A percentile compares a stretch with the other conserved stretches of the same genome.
Evolutionary conservation across 2,888 invertebrate species (phyloP).

Genomic region (Baronia brevicornis): DNA sequence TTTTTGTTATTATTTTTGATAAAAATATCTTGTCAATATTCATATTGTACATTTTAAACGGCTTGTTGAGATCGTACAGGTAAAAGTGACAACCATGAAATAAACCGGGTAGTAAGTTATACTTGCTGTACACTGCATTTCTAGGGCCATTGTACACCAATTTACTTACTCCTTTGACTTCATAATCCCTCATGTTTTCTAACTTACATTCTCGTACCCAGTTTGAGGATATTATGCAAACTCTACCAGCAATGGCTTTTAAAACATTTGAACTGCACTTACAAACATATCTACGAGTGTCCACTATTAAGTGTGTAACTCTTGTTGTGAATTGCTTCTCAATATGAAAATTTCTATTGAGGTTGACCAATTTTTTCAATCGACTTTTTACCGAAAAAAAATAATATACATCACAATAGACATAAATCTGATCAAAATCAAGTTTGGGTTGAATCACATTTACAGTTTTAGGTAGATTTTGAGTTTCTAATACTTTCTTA

Average conservation of each 20-base stretch:
- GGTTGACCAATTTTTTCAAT: conserved; percentile 41
- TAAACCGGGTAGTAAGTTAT: conserved; percentile 76
- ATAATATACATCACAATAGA: conserved; percentile 43
- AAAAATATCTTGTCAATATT: conserved; percentile 55
- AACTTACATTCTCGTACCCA: conserved; percentile 67
- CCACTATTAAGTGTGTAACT: conserved; percentile 78
- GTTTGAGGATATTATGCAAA: conserved; percentile 75
- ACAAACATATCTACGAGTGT: conserved; percentile 57
- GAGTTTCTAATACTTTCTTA: conserved; percentile 35
- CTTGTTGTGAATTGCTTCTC: conserved; percentile 52
- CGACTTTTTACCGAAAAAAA: conserved; percentile 41
- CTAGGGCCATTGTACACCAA: conserved; percentile 57
- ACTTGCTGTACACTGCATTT: conserved; percentile 67
- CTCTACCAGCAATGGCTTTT: conserved; percentile 72
- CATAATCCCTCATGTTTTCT: conserved; percentile 64
- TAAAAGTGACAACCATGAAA: conserved; percentile 81
- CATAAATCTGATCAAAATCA: conserved; percentile 43
- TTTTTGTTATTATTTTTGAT: conserved; percentile 67
- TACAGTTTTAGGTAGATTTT: conserved; percentile 48
- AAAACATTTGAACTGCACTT: conserved; percentile 72
- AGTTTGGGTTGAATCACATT: conserved; percentile 43
- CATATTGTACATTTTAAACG: conserved; percentile 51
- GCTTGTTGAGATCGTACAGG: conserved; percentile 59
- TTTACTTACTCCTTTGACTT: conserved; percentile 68
- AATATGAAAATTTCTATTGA: conserved; percentile 44